phyloP scores from a whole-genome alignment of 2,113 vertebrate species.

The Acanthisitta chloris region DNA sequence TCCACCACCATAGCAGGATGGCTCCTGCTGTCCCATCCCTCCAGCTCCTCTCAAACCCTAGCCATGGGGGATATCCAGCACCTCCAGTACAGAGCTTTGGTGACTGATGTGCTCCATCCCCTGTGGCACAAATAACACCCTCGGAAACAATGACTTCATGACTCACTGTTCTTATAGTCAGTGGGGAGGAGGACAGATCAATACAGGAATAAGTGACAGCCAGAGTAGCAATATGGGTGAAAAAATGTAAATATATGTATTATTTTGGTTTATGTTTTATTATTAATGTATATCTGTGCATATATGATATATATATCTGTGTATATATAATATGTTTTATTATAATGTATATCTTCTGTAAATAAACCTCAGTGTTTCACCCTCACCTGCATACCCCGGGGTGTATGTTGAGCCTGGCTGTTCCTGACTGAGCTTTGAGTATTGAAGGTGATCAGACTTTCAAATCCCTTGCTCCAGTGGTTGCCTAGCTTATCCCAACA shows the following conservation, averaged over 20 bases:
- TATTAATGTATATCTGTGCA: not conserved
- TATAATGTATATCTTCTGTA: not conserved
- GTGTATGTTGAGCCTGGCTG: not conserved
- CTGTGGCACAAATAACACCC: not conserved
- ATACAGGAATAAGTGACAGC: not conserved
- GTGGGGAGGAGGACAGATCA: not conserved
- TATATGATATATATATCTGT: not conserved
- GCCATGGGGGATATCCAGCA: not conserved
- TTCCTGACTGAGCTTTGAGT: not conserved
- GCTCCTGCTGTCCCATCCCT: not conserved
- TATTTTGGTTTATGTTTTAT: not conserved
- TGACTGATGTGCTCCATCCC: accelerated
- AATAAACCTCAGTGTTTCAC: not conserved
- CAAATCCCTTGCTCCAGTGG: not conserved
- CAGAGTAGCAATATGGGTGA: not conserved
- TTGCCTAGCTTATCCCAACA: not conserved
- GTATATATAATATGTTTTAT: not conserved
- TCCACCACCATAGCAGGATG: not conserved
- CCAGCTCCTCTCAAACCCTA: not conserved
- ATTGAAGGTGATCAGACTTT: not conserved
- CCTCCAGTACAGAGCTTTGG: not conserved
- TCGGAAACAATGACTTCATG: accelerated
- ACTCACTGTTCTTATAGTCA: not conserved
- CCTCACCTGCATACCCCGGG: not conserved
- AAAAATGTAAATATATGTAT: not conserved